phyloP scores from a whole-genome alignment of 2,113 vertebrate genomes.

The Cyprinus carpio region DNA sequence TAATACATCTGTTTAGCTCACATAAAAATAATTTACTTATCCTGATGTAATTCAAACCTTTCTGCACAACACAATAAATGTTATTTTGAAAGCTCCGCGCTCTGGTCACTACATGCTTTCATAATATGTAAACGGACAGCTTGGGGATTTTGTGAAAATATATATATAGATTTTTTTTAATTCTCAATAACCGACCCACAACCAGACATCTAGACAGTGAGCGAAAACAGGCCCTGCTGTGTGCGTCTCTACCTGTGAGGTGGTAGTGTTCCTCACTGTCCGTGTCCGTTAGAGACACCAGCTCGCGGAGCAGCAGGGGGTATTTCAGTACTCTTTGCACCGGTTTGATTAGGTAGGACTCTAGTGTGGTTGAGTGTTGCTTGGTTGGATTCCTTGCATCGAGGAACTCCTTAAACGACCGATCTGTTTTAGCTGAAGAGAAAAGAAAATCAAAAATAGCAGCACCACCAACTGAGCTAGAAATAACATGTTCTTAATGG shows the following conservation, averaged over 20 bases:
- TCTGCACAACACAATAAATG: background rate
- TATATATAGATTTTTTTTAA: background rate
- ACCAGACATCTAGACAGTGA: background rate
- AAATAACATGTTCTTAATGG: background rate
- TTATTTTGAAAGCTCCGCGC: background rate
- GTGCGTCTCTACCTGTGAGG: constrained; percentile 81
- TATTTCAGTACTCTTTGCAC: constrained; percentile 98
- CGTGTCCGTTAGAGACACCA: constrained; percentile 90
- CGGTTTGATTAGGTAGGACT: constrained; percentile 97
- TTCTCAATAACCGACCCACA: background rate
- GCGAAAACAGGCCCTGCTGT: background rate
- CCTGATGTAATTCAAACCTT: background rate
- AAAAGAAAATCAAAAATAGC: background rate
- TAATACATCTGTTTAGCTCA: background rate
- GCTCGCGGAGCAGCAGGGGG: constrained; percentile 90
- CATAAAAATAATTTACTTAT: background rate
- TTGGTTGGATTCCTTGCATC: constrained; percentile 92
- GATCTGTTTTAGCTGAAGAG: constrained; percentile 87
- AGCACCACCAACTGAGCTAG: background rate
- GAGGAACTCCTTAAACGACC: constrained; percentile 91
- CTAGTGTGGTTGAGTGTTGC: constrained; percentile 95
- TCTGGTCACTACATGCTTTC: background rate
- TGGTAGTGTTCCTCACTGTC: constrained; percentile 98
- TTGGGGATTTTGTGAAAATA: background rate
- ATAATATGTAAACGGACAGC: background rate